These are phyloP conservation scores for Theocolax elegans DNA, from an alignment of 1,140 invertebrate species.

Conservation along the genomic window DNA sequence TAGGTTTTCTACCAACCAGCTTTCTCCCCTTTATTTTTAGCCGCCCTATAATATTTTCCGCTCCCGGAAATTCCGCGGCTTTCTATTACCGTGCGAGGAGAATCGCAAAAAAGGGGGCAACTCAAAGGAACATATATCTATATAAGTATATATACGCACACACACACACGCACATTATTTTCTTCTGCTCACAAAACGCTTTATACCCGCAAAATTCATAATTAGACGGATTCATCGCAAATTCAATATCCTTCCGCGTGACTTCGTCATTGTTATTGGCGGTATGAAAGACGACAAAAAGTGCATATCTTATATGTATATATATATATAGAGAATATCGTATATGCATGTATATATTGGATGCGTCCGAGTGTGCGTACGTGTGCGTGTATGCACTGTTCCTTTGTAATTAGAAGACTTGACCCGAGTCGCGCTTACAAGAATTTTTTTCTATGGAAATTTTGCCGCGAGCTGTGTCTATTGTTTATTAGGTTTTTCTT, in stretches of 20 bases:
- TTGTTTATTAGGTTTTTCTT: not conserved
- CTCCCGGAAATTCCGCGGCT: not conserved
- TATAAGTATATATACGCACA: too few species aligned
- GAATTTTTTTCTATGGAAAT: not conserved
- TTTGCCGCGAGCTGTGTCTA: not conserved
- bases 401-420: slow-evolving; percentile 12
- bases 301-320: slow-evolving; percentile 4
- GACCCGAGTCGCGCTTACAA: not conserved
- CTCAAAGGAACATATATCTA: too few species aligned
- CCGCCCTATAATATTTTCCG: not conserved
- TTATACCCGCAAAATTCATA: slow-evolving; percentile 51
- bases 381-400: not conserved
- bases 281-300: not conserved
- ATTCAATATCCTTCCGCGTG: slow-evolving; percentile 36
- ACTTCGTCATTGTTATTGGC: slow-evolving; percentile 21
- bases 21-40: not conserved
- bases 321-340: not conserved
- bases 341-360: too few species aligned
- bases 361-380: not conserved
- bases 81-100: too few species aligned
- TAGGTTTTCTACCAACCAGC: slow-evolving; percentile 47
- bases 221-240: slow-evolving; percentile 52
- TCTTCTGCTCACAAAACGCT: not conserved
- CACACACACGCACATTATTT: not conserved
- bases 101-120: not conserved